Conservation (phyloP, 2,113 vertebrate genomes). For the Sphyrna mokarran region DNA sequence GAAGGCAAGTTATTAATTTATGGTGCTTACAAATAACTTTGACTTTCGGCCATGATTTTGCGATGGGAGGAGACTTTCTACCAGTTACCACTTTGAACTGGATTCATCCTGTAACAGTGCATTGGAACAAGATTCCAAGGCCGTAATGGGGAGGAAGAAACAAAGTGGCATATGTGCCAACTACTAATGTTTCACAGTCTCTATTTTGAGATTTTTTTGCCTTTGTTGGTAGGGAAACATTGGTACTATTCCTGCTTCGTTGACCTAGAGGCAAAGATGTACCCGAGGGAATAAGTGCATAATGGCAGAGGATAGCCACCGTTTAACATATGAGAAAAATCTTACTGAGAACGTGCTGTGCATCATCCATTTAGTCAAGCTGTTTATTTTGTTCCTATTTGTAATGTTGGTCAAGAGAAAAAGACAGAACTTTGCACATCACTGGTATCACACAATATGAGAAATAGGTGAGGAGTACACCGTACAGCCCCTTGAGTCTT, state of each 20-base stretch:
- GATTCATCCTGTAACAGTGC: neutral
- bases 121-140: neutral
- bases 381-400: neutral
- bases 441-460: neutral
- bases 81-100: neutral
- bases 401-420: neutral
- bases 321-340: neutral
- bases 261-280: neutral
- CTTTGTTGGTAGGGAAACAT: neutral
- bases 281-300: neutral
- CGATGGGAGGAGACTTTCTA: neutral
- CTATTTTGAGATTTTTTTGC: neutral
- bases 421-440: neutral
- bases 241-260: neutral
- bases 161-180: neutral
- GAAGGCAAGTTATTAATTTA: neutral
- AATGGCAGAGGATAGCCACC: neutral
- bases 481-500: neutral
- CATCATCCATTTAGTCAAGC: neutral
- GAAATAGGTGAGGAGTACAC: neutral
- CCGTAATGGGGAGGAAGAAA: neutral
- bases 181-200: neutral
- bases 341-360: neutral
- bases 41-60: neutral
- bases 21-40: neutral